phyloP scores from a whole-genome alignment of 2,888 invertebrate species.

The Synanthedon vespiformis region DNA sequence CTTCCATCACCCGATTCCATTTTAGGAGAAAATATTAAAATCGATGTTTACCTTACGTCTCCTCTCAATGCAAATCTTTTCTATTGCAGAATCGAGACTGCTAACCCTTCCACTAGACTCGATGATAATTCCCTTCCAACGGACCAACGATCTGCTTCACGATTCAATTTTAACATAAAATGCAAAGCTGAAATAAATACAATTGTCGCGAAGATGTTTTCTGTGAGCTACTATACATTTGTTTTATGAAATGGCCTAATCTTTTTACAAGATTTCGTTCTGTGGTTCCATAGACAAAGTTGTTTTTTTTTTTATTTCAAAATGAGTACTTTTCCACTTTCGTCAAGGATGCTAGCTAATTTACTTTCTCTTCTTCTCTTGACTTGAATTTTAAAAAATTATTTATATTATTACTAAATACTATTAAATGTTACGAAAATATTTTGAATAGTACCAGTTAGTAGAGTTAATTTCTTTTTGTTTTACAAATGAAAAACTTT shows the following conservation, averaged over 20 bases:
- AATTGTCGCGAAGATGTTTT: slow-evolving; percentile 70
- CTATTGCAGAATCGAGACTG: slow-evolving; percentile 66
- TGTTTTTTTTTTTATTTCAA: slow-evolving; percentile 52
- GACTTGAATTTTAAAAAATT: too few species aligned
- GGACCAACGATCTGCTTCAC: slow-evolving; percentile 61
- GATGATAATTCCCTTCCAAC: slow-evolving; percentile 61
- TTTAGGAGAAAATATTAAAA: slow-evolving; percentile 60
- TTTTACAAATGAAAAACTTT: too few species aligned
- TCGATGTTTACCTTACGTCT: slow-evolving; percentile 72
- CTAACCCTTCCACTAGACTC: slow-evolving; percentile 65
- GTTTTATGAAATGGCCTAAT: slow-evolving; percentile 73
- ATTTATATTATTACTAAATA: too few species aligned
- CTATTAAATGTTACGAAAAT: too few species aligned
- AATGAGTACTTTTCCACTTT: slow-evolving; percentile 43
- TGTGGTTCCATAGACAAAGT: slow-evolving; percentile 67
- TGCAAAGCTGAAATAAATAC: slow-evolving; percentile 71
- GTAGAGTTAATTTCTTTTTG: too few species aligned
- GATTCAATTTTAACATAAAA: slow-evolving; percentile 67
- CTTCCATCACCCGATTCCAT: slow-evolving; percentile 44
- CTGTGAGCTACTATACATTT: slow-evolving; percentile 72
- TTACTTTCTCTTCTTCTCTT: background rate
- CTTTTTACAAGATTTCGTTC: slow-evolving; percentile 71
- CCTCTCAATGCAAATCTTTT: slow-evolving; percentile 67
- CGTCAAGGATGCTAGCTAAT: slow-evolving; percentile 17
- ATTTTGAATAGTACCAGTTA: too few species aligned